Conservation (phyloP, 2,797 vertebrate genomes). For the Sebastolobus alascanus region DNA sequence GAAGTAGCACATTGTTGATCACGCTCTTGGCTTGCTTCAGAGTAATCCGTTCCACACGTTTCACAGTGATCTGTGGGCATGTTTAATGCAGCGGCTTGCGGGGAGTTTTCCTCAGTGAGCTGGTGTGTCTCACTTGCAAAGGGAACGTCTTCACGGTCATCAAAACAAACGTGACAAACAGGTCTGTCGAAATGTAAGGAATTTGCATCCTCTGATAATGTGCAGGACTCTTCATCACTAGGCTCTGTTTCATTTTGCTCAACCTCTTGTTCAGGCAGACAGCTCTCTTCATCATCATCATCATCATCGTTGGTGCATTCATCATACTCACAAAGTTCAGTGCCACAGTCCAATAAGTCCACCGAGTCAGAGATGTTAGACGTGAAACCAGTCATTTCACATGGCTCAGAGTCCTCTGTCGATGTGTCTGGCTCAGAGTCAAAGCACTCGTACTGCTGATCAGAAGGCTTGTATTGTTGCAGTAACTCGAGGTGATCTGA, state of each 20-base stretch:
- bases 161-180: conserved; percentile 25
- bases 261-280: conserved; percentile 21
- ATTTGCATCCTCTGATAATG: conserved; percentile 30
- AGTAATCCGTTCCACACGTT: conserved; percentile 2
- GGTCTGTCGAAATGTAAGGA: conserved; percentile 10
- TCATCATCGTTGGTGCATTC: conserved; percentile 34
- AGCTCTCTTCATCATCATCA: conserved; percentile 30
- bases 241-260: conserved; percentile 26
- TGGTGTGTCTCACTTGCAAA: conserved; percentile 17
- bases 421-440: conserved; percentile 71
- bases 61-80: neutral
- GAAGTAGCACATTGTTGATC: conserved; percentile 33
- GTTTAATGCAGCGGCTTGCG: conserved; percentile 2
- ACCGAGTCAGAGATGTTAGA: conserved; percentile 34
- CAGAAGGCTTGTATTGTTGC: conserved; percentile 48
- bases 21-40: conserved; percentile 30
- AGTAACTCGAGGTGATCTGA: conserved; percentile 28
- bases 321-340: conserved; percentile 55
- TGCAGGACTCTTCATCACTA: conserved; percentile 31
- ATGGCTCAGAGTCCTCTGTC: conserved; percentile 66
- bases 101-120: conserved; percentile 26
- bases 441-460: conserved; percentile 47
- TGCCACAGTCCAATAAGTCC: conserved; percentile 44
- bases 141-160: conserved; percentile 21
- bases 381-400: conserved; percentile 28